Percentiles rank a stretch among this genome's conserved stretches.
Conservation (phyloP, 1,140 invertebrate species). For the Papilio machaon region DNA sequence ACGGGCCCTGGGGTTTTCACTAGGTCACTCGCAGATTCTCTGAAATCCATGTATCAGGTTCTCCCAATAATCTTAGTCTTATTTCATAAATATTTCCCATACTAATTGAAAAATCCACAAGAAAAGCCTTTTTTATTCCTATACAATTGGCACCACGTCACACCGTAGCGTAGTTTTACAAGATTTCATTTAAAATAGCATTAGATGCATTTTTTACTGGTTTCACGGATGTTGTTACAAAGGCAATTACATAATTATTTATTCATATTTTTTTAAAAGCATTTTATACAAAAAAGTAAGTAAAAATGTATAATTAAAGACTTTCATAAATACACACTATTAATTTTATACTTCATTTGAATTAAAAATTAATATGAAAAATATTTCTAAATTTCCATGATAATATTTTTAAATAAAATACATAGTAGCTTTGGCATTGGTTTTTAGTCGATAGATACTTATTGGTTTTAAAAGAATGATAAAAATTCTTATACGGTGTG, state of each 20-base stretch:
- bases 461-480: background rate
- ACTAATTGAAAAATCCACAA: constrained; percentile 26
- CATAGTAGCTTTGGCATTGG: background rate
- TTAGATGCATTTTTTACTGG: no score
- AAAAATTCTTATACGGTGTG: constrained; percentile 46
- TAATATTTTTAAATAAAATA: no score
- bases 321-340: no score
- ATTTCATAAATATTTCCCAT: constrained; percentile 24
- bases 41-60: constrained; percentile 68
- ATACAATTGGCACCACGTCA: constrained; percentile 21
- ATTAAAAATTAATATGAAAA: no score
- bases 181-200: no score
- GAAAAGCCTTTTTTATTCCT: constrained; percentile 25
- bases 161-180: constrained; percentile 42
- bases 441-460: background rate
- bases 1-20: constrained; percentile 65
- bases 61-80: constrained; percentile 13
- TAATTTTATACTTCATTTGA: no score
- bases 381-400: no score
- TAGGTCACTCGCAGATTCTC: constrained; percentile 53
- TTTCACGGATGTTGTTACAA: no score
- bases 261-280: no score
- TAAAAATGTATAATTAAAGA: no score
- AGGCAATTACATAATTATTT: no score
- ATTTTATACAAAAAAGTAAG: no score